These are phyloP conservation scores for Gymnoscopelus microlampas DNA, from an alignment of 2,797 vertebrate genomes.

Conservation along the genomic window DNA sequence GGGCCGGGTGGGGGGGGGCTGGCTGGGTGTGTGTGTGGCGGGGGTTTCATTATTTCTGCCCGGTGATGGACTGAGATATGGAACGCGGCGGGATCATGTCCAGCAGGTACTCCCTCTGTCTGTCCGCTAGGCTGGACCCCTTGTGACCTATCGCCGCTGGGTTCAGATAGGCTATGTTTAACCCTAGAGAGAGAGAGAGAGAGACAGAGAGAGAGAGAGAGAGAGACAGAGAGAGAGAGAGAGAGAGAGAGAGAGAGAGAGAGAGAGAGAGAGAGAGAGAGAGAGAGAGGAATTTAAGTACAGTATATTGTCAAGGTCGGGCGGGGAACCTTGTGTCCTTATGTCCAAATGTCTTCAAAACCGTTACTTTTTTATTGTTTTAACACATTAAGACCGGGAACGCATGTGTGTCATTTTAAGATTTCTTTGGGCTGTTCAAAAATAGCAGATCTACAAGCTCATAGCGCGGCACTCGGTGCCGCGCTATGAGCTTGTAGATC, in stretches of 20 bases:
- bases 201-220: not conserved
- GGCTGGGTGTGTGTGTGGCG: constrained; percentile 32
- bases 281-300: constrained; percentile 18
- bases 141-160: constrained; percentile 87
- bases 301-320: too few species aligned
- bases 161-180: constrained; percentile 90
- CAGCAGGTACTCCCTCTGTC: constrained; percentile 89
- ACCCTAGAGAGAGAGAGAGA: constrained; percentile 62
- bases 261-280: not conserved
- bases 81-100: constrained; percentile 92
- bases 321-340: too few species aligned
- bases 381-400: too few species aligned
- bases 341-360: too few species aligned
- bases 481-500: too few species aligned
- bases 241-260: not conserved
- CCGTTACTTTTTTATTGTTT: too few species aligned
- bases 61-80: constrained; percentile 93
- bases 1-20: constrained; percentile 60
- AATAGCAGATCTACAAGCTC: too few species aligned
- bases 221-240: constrained; percentile 23
- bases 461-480: too few species aligned
- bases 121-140: constrained; percentile 86
- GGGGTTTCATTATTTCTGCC: constrained; percentile 86
- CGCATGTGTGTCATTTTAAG: too few species aligned
- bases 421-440: too few species aligned